A percentile compares a stretch with the other conserved stretches of the same genome.
These are phyloP conservation scores for Aurelia coerulea DNA, from an alignment of 30 jellyfish, hydroid and myxozoan genomes.

Conservation along the genomic window DNA sequence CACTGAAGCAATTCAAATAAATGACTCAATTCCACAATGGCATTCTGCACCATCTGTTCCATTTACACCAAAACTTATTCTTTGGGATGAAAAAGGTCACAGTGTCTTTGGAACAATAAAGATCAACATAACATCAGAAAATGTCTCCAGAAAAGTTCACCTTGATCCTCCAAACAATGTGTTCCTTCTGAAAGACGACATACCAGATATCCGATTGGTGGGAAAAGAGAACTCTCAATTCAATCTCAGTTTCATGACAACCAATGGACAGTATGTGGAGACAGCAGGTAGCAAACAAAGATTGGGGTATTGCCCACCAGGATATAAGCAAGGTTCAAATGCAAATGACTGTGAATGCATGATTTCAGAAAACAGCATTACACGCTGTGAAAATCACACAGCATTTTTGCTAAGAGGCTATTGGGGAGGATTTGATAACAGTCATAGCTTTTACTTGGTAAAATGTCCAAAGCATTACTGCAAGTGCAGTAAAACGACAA, in stretches of 20 bases:
- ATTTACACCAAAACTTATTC: constrained; percentile 59
- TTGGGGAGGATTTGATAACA: constrained; percentile 44
- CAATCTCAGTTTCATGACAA: constrained; percentile 54
- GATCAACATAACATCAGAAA: constrained; percentile 33
- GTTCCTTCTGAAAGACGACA: constrained; percentile 61
- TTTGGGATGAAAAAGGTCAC: constrained; percentile 70
- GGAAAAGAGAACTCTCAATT: constrained; percentile 51
- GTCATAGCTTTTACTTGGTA: constrained; percentile 6
- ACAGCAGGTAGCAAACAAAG: constrained; percentile 16
- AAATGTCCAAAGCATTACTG: constrained; percentile 88
- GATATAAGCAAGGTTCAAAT: constrained; percentile 46
- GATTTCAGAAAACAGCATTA: constrained; percentile 59
- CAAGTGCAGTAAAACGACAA: constrained; percentile 30
- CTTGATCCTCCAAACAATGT: constrained; percentile 70
- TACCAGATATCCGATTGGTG: constrained; percentile 47
- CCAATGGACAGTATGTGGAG: constrained; percentile 73
- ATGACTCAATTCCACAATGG: constrained; percentile 46
- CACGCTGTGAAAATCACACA: constrained; percentile 69
- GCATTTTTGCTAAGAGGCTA: constrained; percentile 57
- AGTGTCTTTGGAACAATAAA: constrained; percentile 73
- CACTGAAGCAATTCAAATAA: constrained; percentile 69
- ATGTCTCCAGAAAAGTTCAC: constrained; percentile 30
- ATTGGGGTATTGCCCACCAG: constrained; percentile 76
- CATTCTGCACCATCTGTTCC: constrained; percentile 70
- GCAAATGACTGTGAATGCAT: constrained; percentile 56